Evolutionary conservation across 2,888 invertebrate genomes (phyloP).

Genomic region (Odontocerum albicorne): DNA sequence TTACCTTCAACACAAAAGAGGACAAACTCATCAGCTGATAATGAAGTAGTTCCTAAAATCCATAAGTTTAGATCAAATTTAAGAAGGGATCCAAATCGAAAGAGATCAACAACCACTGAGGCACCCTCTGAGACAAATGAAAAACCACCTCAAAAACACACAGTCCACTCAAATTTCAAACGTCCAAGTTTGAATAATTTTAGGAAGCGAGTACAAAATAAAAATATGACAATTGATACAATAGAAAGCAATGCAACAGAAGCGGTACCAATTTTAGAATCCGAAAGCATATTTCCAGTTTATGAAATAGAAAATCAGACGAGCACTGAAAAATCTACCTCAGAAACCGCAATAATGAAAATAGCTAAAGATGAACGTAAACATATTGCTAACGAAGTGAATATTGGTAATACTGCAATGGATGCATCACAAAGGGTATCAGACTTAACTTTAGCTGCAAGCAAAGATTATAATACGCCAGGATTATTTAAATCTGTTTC

Average conservation of each 20-base stretch:
- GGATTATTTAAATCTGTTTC: constrained; percentile 71
- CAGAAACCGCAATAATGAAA: constrained; percentile 60
- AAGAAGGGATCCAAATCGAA: constrained; percentile 42
- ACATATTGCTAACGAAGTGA: constrained; percentile 40
- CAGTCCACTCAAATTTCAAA: constrained; percentile 41
- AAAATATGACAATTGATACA: constrained; percentile 37
- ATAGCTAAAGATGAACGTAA: constrained; percentile 55
- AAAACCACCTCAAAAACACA: constrained; percentile 41
- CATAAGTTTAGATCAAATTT: constrained; percentile 44
- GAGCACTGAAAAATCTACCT: constrained; percentile 50
- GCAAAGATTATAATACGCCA: constrained; percentile 71
- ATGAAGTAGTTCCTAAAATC: constrained; percentile 46
- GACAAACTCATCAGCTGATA: constrained; percentile 41
- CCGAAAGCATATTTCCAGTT: constrained; percentile 49
- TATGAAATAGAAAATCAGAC: constrained; percentile 49
- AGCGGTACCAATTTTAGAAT: constrained; percentile 38
- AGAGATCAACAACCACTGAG: constrained; percentile 47
- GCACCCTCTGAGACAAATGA: constrained; percentile 46
- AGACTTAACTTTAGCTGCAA: constrained; percentile 71
- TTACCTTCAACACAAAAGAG: constrained; percentile 40
- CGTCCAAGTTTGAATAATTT: constrained; percentile 49
- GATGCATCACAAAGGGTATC: constrained; percentile 69
- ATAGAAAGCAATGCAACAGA: constrained; percentile 24
- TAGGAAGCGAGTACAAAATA: constrained; percentile 46
- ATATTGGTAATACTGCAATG: constrained; percentile 45